Evolutionary conservation across 1,140 invertebrate genomes (phyloP), one percentile per base, ranked within the genome.

Genomic region (Heterodera schachtii): DNA sequence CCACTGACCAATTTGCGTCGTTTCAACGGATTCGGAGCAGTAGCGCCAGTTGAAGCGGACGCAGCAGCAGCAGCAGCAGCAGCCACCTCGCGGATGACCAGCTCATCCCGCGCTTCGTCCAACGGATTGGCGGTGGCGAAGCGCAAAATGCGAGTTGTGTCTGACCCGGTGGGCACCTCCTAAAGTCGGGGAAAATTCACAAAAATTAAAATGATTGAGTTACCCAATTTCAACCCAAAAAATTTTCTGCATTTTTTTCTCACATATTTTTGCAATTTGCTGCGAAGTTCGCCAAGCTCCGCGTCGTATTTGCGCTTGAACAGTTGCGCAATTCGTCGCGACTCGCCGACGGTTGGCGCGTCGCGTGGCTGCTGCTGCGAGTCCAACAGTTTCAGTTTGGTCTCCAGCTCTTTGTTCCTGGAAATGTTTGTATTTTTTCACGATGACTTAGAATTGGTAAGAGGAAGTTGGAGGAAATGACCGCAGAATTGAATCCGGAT

Each of bases 101-200:
- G 60, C 4, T 82, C 80, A 19, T 82, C 81, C 21, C 78, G 73
- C 16, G 81, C 81, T 66, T 82, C 81, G 66, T 82, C 81, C 77
- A 82, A 74, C 43, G 78, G 81, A 73, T 82, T 82, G 70, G 41
- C 31, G 19, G 60, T 60, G 21, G 31, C n/a, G 47, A 82, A 81
- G 49, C 81, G 81, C 43, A 44, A 49, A 82, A 82, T 75, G 57
- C 81, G 21, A 3, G 81, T 82, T n/a, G 81, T 82, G 49, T 82
- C 70, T 31, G 81, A 82, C 44, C 16, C 21, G 31, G 66, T 47
- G 13, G n/a, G 31, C 5, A 3, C 19, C 31, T 64, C 60, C 74
- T 81, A 71, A 52, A 66, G 44, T 11, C 13, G 9, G 11, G 13
- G 78, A 49, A 52, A 47, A 47, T 64, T 49, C 13, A 31, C 19